A percentile compares a stretch with the other conserved stretches of the same genome.
Evolutionary conservation across 1,140 invertebrate species (phyloP).

Genomic region (Penaeus indicus): DNA sequence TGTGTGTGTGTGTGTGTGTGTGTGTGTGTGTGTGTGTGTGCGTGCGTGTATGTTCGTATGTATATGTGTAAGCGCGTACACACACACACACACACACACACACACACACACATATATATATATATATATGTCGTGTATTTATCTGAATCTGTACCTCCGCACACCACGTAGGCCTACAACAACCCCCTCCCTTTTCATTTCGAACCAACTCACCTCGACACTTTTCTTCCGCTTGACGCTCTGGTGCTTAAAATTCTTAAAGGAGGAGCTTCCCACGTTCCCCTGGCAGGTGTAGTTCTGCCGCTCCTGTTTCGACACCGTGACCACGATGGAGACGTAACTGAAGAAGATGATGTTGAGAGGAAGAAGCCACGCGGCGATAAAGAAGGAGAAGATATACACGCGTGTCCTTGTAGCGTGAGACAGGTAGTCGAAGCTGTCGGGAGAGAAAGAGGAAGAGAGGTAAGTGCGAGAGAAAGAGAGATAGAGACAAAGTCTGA

Average conservation of each 20-base stretch:
- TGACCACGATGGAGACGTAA: slow-evolving; percentile 72
- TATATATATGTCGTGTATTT: too few relatives aligned
- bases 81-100: too few relatives aligned
- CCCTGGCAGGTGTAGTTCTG: slow-evolving; percentile 35
- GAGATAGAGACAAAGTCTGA: too few relatives aligned
- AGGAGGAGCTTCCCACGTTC: neutral
- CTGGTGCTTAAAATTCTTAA: slow-evolving; percentile 50
- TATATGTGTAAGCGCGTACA: too few relatives aligned
- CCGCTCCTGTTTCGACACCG: slow-evolving; percentile 85
- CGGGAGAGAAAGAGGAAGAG: neutral
- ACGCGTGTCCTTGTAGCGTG: slow-evolving; percentile 80
- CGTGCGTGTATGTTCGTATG: too few relatives aligned
- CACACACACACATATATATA: too few relatives aligned
- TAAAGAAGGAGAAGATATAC: slow-evolving; percentile 77
- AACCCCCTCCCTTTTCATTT: neutral
- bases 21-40: too few relatives aligned
- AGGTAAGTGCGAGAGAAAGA: neutral
- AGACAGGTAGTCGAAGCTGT: slow-evolving; percentile 84
- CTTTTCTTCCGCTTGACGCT: slow-evolving; percentile 52
- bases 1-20: too few relatives aligned
- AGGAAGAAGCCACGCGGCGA: slow-evolving; percentile 69
- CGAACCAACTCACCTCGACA: slow-evolving; percentile 24
- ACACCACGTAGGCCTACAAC: too few relatives aligned
- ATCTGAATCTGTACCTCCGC: too few relatives aligned
- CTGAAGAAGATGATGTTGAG: slow-evolving; percentile 73